phyloP scores from a whole-genome alignment of 2,888 invertebrate genomes.

The Allygus modestus region DNA sequence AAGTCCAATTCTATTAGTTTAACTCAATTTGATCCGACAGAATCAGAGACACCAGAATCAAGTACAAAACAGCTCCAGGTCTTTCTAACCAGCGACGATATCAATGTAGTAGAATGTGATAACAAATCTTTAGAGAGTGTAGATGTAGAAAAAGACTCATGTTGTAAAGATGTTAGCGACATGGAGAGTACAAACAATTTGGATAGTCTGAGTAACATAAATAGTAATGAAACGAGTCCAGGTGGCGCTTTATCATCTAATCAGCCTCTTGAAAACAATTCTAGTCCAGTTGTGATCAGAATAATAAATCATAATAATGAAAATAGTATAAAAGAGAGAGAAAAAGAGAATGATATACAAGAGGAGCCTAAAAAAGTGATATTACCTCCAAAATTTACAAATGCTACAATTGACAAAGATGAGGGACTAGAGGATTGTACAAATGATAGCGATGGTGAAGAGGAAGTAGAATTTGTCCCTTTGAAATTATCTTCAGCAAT shows the following conservation, averaged over 20 bases:
- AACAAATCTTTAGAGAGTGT: not conserved
- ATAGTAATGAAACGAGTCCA: not conserved
- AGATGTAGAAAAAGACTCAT: conserved; percentile 7
- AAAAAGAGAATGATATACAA: not conserved
- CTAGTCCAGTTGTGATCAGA: not conserved
- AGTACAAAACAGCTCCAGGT: conserved; percentile 21
- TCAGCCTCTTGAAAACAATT: not conserved
- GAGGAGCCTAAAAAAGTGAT: not conserved
- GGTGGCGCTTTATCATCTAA: not conserved
- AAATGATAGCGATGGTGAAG: conserved; percentile 6
- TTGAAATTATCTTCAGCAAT: conserved; percentile 38
- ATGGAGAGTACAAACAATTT: not conserved
- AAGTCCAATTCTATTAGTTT: conserved; percentile 60
- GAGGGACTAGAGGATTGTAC: conserved; percentile 27
- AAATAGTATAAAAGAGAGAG: not conserved
- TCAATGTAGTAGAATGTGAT: not conserved
- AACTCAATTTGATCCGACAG: not conserved
- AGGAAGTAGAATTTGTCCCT: conserved; percentile 44
- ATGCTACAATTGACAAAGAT: conserved; percentile 15
- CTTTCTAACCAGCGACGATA: not conserved
- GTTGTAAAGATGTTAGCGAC: not conserved
- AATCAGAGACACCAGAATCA: conserved; percentile 2
- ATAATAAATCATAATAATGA: not conserved
- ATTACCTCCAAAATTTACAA: not conserved
- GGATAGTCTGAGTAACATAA: not conserved